phyloP scores from a whole-genome alignment of 2,113 vertebrate genomes.

The Saccopteryx leptura region DNA sequence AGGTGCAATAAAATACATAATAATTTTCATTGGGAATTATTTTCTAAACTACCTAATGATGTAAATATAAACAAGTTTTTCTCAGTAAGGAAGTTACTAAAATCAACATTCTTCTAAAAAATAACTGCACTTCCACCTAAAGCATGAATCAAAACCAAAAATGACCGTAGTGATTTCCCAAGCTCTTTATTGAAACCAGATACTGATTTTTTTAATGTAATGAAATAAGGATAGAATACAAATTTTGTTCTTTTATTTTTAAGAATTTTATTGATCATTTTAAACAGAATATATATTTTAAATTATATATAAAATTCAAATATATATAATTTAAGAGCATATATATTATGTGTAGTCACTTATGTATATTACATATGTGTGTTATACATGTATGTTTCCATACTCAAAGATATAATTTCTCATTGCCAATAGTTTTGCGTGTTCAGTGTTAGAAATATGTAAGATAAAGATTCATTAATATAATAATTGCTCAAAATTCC shows the following conservation, averaged over 20 bases:
- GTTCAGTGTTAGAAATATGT: not conserved
- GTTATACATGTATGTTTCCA: not conserved
- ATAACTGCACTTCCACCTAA: not conserved
- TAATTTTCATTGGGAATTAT: not conserved
- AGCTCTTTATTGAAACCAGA: not conserved
- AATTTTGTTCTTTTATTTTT: not conserved
- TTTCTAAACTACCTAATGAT: slow-evolving; percentile 21
- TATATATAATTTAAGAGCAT: not conserved
- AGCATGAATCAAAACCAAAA: not conserved
- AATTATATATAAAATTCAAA: not conserved
- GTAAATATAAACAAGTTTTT: slow-evolving; percentile 17
- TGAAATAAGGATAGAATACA: slow-evolving; percentile 9
- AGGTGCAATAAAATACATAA: not conserved
- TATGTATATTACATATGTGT: not conserved
- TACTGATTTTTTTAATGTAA: not conserved
- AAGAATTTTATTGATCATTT: not conserved
- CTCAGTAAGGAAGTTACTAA: not conserved
- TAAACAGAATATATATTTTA: slow-evolving; percentile 7
- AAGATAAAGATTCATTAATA: not conserved
- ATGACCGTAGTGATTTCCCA: not conserved
- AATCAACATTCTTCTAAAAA: slow-evolving; percentile 5
- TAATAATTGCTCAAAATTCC: slow-evolving; percentile 3
- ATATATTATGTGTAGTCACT: not conserved
- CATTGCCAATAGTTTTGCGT: not conserved
- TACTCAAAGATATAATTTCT: not conserved